Evolutionary conservation across 2,113 vertebrate species (phyloP), one percentile per base, ranked within the genome.

Genomic region (Struthio camelus): DNA sequence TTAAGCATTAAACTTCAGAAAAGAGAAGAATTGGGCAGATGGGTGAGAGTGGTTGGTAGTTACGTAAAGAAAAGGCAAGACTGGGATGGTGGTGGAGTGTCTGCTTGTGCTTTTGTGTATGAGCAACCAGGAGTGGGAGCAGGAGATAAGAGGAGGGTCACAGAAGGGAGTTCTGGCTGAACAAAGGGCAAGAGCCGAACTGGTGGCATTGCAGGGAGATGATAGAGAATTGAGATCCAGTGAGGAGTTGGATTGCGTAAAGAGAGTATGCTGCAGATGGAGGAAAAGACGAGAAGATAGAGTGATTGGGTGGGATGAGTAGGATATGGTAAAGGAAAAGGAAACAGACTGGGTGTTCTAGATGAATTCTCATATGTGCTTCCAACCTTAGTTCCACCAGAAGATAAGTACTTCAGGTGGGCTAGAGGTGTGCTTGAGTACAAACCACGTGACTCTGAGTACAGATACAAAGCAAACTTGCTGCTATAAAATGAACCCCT

Each of bases 371-470:
- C 9, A 22, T 53, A 0, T 69, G 42, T 59, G 76, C 36, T 34
- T 72, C 58, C 62, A 54, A 2, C 23, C 51, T 34, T 48, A 90
- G 38, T 76, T 80, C 75, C 59, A 7, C 13, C 32, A 42, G 58
- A 34, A 67, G n/a, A n/a, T 25, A 3, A 87, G 16, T 62, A 32
- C 16, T 61, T 48, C 13, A n/a, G 6, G 24, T 24, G 20, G 71
- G 51, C 46, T 38, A 11, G 46, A 38, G 10, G 10, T 44, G 20
- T 75, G 46, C 46, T 79, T 66, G 64, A 25, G 28, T 59, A 34
- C 40, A 64, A 89, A 76, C 25, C 23, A 25, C 0, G 0, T 61
- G 56, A 46, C 25, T 27, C 10, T 1, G 2, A 44, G 12, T 23
- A 19, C 1, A 44, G 28, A 19, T 53, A 27, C 30, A 48, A 58